A percentile compares a stretch with the other conserved stretches of the same genome.
Evolutionary conservation across 1,140 invertebrate species (phyloP).

Genomic region (Zaprionus camerounensis): DNA sequence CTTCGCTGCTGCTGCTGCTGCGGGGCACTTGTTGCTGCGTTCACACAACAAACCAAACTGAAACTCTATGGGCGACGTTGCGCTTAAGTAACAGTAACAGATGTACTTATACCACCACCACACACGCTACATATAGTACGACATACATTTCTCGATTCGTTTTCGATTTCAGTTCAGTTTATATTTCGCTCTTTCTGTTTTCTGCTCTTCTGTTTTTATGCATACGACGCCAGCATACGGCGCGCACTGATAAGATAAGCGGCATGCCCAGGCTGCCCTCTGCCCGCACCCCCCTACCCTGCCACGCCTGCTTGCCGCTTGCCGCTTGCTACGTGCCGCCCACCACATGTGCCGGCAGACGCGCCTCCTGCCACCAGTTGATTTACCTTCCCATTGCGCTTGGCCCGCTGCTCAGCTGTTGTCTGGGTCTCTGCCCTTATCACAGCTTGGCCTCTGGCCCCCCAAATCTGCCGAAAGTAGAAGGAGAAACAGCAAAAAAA

Average conservation of each 20-base stretch:
- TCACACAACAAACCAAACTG: slow-evolving; percentile 77
- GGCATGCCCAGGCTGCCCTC: slow-evolving; percentile 12
- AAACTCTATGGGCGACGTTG: slow-evolving; percentile 64
- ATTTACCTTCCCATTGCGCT: neutral
- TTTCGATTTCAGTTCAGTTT: slow-evolving; percentile 27
- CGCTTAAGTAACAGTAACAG: slow-evolving; percentile 72
- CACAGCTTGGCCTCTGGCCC: slow-evolving; percentile 19
- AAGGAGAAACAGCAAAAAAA: neutral
- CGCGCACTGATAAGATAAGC: slow-evolving; percentile 29
- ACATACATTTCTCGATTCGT: slow-evolving; percentile 38
- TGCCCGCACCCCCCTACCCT: too few relatives aligned
- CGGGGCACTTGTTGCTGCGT: slow-evolving; percentile 74
- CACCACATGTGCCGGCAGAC: slow-evolving; percentile 52
- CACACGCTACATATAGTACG: slow-evolving; percentile 6
- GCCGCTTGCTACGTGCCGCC: slow-evolving; percentile 62
- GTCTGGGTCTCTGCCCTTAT: slow-evolving; percentile 28
- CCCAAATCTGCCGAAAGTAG: slow-evolving; percentile 11
- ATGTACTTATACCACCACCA: slow-evolving; percentile 26
- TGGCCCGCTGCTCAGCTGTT: slow-evolving; percentile 24
- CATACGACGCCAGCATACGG: slow-evolving; percentile 26
- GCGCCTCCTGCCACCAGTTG: slow-evolving; percentile 26
- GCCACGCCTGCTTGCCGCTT: slow-evolving; percentile 34
- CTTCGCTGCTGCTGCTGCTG: slow-evolving; percentile 45
- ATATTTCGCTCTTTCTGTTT: slow-evolving; percentile 22
- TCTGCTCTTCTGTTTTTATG: slow-evolving; percentile 40